Base-by-base conservation (phyloP, 1,140 invertebrate species). In the Caenorhabditis latens region DNA sequence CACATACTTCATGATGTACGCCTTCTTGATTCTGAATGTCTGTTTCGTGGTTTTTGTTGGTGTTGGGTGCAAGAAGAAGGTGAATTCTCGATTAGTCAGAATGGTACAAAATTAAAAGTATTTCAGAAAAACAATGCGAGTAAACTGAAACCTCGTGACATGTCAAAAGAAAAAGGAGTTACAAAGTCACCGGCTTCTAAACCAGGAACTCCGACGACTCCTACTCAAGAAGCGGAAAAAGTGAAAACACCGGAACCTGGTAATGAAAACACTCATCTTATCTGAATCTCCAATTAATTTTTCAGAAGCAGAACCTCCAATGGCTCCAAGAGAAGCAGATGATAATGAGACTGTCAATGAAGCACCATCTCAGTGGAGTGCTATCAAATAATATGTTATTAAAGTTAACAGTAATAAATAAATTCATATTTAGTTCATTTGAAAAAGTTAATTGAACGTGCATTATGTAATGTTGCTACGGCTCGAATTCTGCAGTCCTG, bases 1-100 rank as follows among this genome's bases (percentile, higher is more conserved):
- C 50, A 53, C 50, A 53, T 53, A 58, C 57, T 21, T n/a, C 19
- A 58, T 6, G 57, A 58, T 58, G 57, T 58, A n/a, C 57, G 14
- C n/a, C 19, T 58, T 58, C 21, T 21, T 58, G 8, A n/a, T 58
- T 58, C 16, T 58, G 16, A 58, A 58, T n/a, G 21, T 58, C 4
- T 8, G 16, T n/a, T 21, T 58, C 57, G 8, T 58, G 2, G 57
- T 58, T n/a, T 16, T 58, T n/a, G 21, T 58, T 21, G 57, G 57
- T 58, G n/a, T 58, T n/a, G 57, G 57, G 57, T 58, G 57, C 8
- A 58, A 58, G 21, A 58, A 58, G n/a, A 21, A 58, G n/a, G 57
- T 58, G 57, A 58, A n/a, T 21, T 58, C 8, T 21, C 4, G 2
- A n/a, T 5, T 0, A n/a, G n/a, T 5, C 4, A n/a, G n/a, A n/a